Base-by-base conservation (phyloP, 1,140 invertebrate genomes). In the Trichonephila clavata region DNA sequence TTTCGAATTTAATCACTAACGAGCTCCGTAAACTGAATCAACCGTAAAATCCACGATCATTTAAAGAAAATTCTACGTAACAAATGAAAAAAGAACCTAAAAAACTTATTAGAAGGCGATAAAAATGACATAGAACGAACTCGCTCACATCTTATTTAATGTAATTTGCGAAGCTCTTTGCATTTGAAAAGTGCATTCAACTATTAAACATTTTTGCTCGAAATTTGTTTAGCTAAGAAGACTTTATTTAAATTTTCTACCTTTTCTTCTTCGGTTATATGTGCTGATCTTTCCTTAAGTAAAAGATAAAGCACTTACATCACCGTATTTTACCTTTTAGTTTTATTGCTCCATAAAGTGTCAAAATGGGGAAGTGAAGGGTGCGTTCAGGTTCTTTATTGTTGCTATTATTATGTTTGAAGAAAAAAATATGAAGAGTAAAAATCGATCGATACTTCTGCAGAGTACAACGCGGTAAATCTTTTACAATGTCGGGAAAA, bases 291-390 rank as follows among this genome's bases (percentile, higher is more conserved):
- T 77, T 39, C 8, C 32, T 24, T 39, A 13, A 77, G 32, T 27
- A 77, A 77, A 77, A 14, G 32, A n/a, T 24, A 77, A 77, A 77
- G 71, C 71, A 27, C 71, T 77, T 77, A 77, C n/a, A 24, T 20
- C 24, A 39, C 24, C 71, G n/a, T 27, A 77, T 27, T 27, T 39
- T 39, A 24, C 71, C 32, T 39, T 77, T 77, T 77, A 27, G 20
- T 39, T 77, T 77, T 77, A 77, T 77, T 18, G 32, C 71, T 77
- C 71, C 24, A 77, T 77, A 77, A 77, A 77, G 32, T 77, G 32
- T 77, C 71, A 77, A 77, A 77, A 77, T 6, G n/a, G 71, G 32
- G 61, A 77, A 8, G 10, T 10, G 71, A 77, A 39, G n/a, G 71
- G 14, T 39, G 0, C 24, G 20, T 77, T 77, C n/a, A 6, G 18